These are phyloP conservation scores for Sparus aurata DNA, from an alignment of 2,797 vertebrate species.

Conservation along the genomic window DNA sequence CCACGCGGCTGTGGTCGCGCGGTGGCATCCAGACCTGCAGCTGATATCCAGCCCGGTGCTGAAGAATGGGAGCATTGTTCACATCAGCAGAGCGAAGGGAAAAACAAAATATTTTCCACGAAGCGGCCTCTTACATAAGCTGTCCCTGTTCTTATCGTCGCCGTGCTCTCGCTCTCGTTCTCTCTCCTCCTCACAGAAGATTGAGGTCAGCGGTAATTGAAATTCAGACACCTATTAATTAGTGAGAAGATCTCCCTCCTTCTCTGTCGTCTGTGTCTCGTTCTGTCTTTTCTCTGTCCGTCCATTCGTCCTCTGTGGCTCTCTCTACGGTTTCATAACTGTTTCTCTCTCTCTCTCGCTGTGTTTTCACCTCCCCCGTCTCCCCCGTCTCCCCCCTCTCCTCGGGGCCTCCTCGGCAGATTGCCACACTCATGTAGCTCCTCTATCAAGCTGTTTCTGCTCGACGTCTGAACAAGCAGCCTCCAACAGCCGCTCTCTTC, in stretches of 20 bases:
- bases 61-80: slow-evolving; percentile 56
- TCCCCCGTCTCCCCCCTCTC: not conserved
- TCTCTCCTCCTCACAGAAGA: slow-evolving; percentile 38
- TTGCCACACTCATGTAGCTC: slow-evolving; percentile 10
- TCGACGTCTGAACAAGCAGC: slow-evolving; percentile 19
- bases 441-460: slow-evolving; percentile 19
- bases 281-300: not conserved
- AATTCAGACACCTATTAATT: slow-evolving; percentile 81
- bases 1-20: not conserved
- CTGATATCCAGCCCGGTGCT: not conserved
- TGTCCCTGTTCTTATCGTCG: not conserved
- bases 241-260: slow-evolving; percentile 50
- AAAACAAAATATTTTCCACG: slow-evolving; percentile 51
- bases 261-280: not conserved
- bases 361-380: not conserved
- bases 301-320: not conserved
- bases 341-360: not conserved
- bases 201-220: slow-evolving; percentile 78
- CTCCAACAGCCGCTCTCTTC: slow-evolving; percentile 29
- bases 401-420: not conserved
- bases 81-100: slow-evolving; percentile 8
- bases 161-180: slow-evolving; percentile 6
- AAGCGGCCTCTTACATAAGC: slow-evolving; percentile 49
- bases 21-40: not conserved
- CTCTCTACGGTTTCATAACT: not conserved